Conservation (phyloP, 2,113 vertebrate genomes). For the Anoura caudifer region DNA sequence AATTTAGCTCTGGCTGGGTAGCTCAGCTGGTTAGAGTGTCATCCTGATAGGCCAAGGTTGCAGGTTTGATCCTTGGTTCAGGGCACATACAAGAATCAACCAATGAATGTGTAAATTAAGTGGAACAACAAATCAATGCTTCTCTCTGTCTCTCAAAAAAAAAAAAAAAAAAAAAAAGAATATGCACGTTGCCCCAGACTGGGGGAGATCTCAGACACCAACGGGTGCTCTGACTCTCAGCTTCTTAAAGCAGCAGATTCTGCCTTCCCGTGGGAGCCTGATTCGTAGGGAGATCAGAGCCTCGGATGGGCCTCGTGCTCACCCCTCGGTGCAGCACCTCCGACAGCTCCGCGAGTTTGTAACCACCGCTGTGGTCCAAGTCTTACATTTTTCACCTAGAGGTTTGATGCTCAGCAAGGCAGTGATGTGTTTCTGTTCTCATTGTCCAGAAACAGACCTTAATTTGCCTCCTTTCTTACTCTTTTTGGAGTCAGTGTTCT, state of each 20-base stretch:
- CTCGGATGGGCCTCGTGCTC: fast-evolving
- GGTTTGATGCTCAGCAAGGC: not conserved
- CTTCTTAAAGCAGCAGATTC: not conserved
- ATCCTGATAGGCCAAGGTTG: too few relatives aligned
- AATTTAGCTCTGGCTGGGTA: not conserved
- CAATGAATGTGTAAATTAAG: too few relatives aligned
- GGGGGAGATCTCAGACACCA: not conserved
- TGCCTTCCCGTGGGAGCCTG: fast-evolving
- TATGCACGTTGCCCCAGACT: fast-evolving
- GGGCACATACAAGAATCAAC: too few relatives aligned
- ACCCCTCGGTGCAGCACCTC: fast-evolving
- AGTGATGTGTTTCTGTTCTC: not conserved
- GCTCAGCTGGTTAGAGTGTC: too few relatives aligned
- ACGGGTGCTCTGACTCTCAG: fast-evolving
- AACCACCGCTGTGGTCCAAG: not conserved
- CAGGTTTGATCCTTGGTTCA: too few relatives aligned
- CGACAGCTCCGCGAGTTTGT: not conserved
- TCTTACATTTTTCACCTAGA: not conserved
- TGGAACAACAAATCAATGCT: too few relatives aligned
- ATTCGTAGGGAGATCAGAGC: not conserved
- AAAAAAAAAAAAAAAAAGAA: not conserved
- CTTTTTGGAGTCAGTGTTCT: not conserved
- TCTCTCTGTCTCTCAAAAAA: too few relatives aligned
- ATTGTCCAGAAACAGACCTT: not conserved
- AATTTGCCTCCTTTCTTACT: not conserved